phyloP scores from a whole-genome alignment of 1,140 invertebrate species.

The Aporrectodea caliginosa region DNA sequence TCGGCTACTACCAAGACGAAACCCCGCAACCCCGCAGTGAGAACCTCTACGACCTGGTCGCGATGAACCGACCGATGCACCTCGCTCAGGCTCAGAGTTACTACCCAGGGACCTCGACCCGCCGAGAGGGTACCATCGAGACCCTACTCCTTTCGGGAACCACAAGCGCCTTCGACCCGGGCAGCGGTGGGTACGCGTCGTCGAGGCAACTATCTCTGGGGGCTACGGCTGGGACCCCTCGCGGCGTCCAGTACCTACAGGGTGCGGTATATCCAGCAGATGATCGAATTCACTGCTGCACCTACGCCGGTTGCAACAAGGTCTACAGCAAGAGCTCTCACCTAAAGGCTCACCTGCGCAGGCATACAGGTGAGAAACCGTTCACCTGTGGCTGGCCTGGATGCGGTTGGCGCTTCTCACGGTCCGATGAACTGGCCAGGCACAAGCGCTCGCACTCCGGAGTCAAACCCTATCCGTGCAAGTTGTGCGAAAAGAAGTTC shows the following conservation, averaged over 20 bases:
- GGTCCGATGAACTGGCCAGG: constrained; percentile 84
- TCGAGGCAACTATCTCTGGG: not conserved
- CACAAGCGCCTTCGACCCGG: not conserved
- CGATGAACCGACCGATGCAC: not conserved
- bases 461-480: constrained; percentile 57
- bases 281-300: constrained; percentile 60
- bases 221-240: no score
- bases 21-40: no score
- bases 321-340: constrained; percentile 86
- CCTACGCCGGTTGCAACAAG: constrained; percentile 63
- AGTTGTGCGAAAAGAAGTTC: constrained; percentile 73
- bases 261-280: no score
- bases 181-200: no score
- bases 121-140: not conserved
- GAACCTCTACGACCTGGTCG: not conserved
- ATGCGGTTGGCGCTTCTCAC: constrained; percentile 87
- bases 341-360: constrained; percentile 83
- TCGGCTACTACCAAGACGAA: no score
- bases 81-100: no score
- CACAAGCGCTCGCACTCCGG: constrained; percentile 63
- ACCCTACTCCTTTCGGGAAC: not conserved
- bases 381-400: constrained; percentile 84
- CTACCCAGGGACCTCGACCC: no score
- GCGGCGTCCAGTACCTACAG: no score
- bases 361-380: constrained; percentile 92